Conservation (phyloP, 2,113 vertebrate species). For the Oenanthe oenanthe region DNA sequence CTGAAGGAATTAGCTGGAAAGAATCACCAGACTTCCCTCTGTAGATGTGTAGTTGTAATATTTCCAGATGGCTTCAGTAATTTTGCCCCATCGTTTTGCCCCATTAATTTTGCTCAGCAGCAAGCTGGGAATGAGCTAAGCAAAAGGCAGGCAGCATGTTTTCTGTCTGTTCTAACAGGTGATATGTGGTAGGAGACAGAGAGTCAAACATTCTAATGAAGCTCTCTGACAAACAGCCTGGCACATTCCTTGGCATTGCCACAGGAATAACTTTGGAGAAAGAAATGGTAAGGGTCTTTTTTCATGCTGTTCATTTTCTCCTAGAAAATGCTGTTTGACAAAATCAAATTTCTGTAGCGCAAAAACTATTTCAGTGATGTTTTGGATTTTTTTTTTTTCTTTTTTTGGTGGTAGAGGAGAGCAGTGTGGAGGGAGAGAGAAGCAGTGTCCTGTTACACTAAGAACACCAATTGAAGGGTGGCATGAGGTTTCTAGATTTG, state of each 20-base stretch:
- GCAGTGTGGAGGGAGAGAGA: neutral
- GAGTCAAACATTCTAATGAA: neutral
- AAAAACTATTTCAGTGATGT: neutral
- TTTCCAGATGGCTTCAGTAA: neutral
- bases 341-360: neutral
- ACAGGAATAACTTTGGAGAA: neutral
- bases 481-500: neutral
- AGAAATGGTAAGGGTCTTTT: fast-evolving
- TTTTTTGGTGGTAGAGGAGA: neutral
- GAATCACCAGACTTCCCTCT: neutral
- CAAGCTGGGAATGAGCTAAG: neutral
- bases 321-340: neutral
- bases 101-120: neutral
- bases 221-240: neutral
- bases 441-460: neutral
- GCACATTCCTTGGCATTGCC: neutral
- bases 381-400: neutral
- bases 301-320: neutral
- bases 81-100: neutral
- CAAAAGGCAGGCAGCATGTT: neutral
- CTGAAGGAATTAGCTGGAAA: neutral
- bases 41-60: neutral
- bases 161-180: neutral
- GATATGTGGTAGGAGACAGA: neutral
- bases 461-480: neutral